Evolutionary conservation across 2,113 vertebrate genomes (phyloP).

Genomic region (Podarcis muralis): DNA sequence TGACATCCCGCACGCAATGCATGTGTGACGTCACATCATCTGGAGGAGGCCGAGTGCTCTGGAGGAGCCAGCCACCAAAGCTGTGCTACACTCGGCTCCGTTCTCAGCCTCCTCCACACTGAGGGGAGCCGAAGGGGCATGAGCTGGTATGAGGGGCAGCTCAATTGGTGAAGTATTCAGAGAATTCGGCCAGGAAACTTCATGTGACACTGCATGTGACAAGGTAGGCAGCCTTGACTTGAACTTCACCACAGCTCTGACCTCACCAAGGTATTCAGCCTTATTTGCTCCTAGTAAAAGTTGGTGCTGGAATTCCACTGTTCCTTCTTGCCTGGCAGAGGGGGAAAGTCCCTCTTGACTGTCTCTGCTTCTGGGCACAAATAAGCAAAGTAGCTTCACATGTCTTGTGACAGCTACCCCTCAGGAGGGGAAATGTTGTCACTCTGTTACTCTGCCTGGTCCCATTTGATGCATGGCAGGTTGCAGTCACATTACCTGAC

Average conservation of each 20-base stretch:
- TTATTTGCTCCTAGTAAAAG: not conserved
- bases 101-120: too few relatives aligned
- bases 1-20: too few relatives aligned
- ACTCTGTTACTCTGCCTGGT: not conserved
- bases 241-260: not conserved
- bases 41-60: too few relatives aligned
- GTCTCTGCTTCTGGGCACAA: not conserved
- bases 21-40: too few relatives aligned
- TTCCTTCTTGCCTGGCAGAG: not conserved
- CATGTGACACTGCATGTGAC: not conserved
- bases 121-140: not conserved
- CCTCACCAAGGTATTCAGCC: not conserved
- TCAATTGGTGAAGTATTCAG: not conserved
- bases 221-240: not conserved
- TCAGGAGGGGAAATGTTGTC: not conserved
- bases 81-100: too few relatives aligned
- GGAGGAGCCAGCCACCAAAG: too few relatives aligned
- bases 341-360: slow-evolving; percentile 2
- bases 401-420: not conserved
- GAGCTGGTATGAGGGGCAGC: not conserved
- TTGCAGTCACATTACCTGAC: not conserved
- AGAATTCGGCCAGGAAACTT: not conserved
- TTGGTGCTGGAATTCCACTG: not conserved
- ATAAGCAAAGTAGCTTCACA: slow-evolving; percentile 2
- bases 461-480: too few relatives aligned